phyloP scores from a whole-genome alignment of 2,888 invertebrate species.

The Monochamus alternatus region DNA sequence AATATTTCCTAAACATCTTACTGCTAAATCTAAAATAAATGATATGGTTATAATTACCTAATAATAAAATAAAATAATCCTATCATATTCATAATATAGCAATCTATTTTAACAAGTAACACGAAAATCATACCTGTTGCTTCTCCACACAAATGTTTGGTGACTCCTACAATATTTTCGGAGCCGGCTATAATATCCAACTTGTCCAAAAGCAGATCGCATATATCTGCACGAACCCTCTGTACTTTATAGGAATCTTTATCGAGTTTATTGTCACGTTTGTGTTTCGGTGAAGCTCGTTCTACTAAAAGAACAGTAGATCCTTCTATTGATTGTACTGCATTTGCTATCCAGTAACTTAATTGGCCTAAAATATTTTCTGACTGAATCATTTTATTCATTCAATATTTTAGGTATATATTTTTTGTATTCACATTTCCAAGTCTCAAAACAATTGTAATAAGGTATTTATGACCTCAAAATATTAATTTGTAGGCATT shows the following conservation, averaged over 20 bases:
- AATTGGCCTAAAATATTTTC: slow-evolving; percentile 76
- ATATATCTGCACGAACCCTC: slow-evolving; percentile 86
- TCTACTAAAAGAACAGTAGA: slow-evolving; percentile 83
- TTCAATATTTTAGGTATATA: not conserved
- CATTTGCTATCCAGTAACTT: slow-evolving; percentile 83
- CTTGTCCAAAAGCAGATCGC: slow-evolving; percentile 80
- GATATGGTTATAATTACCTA: not conserved
- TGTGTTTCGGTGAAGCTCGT: slow-evolving; percentile 82
- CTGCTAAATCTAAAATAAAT: slow-evolving; percentile 77
- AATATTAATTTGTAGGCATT: too few species aligned
- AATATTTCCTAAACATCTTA: slow-evolving; percentile 77
- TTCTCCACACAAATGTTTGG: slow-evolving; percentile 92
- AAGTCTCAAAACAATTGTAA: not conserved
- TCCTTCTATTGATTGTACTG: slow-evolving; percentile 71
- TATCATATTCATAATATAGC: not conserved
- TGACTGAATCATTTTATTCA: too few species aligned
- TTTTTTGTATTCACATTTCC: too few species aligned
- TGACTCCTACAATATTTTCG: slow-evolving; percentile 79
- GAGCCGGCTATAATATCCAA: slow-evolving; percentile 72
- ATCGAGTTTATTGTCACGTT: slow-evolving; percentile 69
- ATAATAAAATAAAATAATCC: not conserved
- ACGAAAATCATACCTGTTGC: slow-evolving; percentile 79
- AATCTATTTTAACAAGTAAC: too few species aligned
- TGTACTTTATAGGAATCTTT: slow-evolving; percentile 71
- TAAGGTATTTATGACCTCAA: too few species aligned